Evolutionary conservation across 2,113 vertebrate genomes (phyloP), one percentile per base, ranked within the genome.

Genomic region (Halcyon senegalensis): DNA sequence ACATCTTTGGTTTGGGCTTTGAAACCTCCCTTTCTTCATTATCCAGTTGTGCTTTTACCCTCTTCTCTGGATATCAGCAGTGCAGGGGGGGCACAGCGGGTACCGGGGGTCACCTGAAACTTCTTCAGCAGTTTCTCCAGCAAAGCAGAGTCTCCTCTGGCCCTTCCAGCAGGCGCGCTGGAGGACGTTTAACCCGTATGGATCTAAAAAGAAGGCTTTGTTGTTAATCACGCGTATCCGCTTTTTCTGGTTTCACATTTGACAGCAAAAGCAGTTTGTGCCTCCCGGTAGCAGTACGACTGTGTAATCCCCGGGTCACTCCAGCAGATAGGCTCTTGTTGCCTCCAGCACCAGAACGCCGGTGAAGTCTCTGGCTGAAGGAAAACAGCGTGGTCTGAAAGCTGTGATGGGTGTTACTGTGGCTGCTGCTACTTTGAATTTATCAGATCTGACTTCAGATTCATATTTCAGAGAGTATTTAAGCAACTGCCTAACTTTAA

Each of bases 381-480:
- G 82, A 85, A 91, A 94, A 74, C 50, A 83, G 44, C 55, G 7
- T 55, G 59, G 28, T 85, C 93, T 90, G 91, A 83, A 80, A 8
- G 2, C 44, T 82, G 39, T 94, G 89, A 93, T 63, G 67, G 72
- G 56, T 87, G 87, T 72, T 87, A 37, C 62, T 93, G 90, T 77
- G 67, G 46, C 63, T 90, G 31, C 70, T 88, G 50, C 51, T 94
- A 24, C 85, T 94, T 93, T 90, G 89, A 84, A 63, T 92, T 90
- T 90, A 80, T 88, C 87, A 92, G 87, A 88, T 95, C 64, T 88
- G 82, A 80, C 85, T 92, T 95, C 58, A 77, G 90, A 77, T 74
- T 48, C 31, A 25, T 90, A 63, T 94, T 97, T 86, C 92, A 77
- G 68, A 31, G 84, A 33, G 51, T 86, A 67, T 80, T 94, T 93